Percentiles rank a stretch among this genome's conserved stretches.
Evolutionary conservation across 1,140 invertebrate genomes (phyloP).

Genomic region (Penaeus indicus): DNA sequence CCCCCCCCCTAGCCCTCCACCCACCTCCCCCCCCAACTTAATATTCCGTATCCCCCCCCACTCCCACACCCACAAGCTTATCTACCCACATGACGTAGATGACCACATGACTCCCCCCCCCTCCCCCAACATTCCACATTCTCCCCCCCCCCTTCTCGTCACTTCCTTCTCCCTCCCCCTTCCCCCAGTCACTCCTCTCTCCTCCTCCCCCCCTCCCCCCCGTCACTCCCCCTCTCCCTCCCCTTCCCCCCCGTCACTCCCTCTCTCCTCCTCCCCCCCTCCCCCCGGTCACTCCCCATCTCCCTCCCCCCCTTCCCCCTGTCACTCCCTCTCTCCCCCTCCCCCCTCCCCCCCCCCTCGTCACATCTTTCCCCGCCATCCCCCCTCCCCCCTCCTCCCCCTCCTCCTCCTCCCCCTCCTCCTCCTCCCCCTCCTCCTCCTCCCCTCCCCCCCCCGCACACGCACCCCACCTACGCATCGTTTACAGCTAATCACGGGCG

Average conservation of each 20-base stretch:
- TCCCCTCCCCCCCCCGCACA: background rate
- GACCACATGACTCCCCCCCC: too few species aligned
- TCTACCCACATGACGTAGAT: too few species aligned
- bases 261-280: too few species aligned
- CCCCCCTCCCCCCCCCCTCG: background rate
- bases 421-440: too few species aligned
- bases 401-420: too few species aligned
- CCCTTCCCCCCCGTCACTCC: background rate
- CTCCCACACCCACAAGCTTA: too few species aligned
- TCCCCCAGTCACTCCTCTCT: background rate
- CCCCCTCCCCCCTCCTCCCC: too few species aligned
- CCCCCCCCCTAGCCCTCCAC: too few species aligned
- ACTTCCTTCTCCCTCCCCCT: too few species aligned
- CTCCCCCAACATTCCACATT: background rate
- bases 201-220: background rate
- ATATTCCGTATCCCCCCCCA: background rate
- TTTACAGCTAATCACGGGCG: conserved; percentile 48
- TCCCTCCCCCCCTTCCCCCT: background rate
- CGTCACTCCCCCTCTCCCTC: background rate
- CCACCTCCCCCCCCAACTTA: background rate
- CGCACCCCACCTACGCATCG: conserved; percentile 42
- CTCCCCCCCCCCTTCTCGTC: too few species aligned
- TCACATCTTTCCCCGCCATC: background rate
- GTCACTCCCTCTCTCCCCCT: background rate
- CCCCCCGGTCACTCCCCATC: too few species aligned